Evolutionary conservation across 2,888 invertebrate genomes (phyloP), one percentile per base, ranked within the genome.

Genomic region (Alcis repandata): DNA sequence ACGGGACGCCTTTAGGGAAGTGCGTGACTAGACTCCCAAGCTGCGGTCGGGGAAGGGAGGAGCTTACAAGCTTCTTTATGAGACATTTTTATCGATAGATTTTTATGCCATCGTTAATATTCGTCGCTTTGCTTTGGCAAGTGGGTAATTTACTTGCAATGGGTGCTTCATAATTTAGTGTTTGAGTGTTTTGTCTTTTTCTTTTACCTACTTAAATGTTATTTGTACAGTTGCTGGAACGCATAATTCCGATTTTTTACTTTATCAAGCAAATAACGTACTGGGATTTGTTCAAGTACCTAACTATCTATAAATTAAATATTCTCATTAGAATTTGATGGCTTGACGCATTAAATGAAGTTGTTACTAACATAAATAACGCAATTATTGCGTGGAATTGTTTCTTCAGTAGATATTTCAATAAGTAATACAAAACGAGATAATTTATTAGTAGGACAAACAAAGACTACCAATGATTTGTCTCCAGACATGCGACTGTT

Each of bases 11-110:
- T 90, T 90, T 91, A 88, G 91, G 90, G 88, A 90, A 89, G 91
- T 89, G 89, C 92, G 92, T 92, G 92, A 88, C 87, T 80, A 73
- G 91, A 83, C 79, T 92, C 74, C 77, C 81, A 88, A 90, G 78
- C 78, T 80, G 81, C 68, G 82, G 79, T 78, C 65, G 58, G 59
- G 63, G 40, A 61, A 75, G 74, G 40, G 75, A 67, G 66, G 73
- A 54, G 58, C 60, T 49, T 51, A 48, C 40, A 33, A 48, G 48
- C 19, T 57, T 49, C 41, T 61, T 63, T 59, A 59, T 9, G 17
- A 69, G 46, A 59, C 58, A 45, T 41, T 69, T 63, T 66, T 74
- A 69, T 75, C 73, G 75, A 76, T 75, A 73, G 19, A 65, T 67
- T 69, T 22, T 59, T 20, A 59, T 54, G 19, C 6, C 13, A 46